Base-by-base conservation (phyloP, 2,888 invertebrate genomes). In the Horisme vitalbata region DNA sequence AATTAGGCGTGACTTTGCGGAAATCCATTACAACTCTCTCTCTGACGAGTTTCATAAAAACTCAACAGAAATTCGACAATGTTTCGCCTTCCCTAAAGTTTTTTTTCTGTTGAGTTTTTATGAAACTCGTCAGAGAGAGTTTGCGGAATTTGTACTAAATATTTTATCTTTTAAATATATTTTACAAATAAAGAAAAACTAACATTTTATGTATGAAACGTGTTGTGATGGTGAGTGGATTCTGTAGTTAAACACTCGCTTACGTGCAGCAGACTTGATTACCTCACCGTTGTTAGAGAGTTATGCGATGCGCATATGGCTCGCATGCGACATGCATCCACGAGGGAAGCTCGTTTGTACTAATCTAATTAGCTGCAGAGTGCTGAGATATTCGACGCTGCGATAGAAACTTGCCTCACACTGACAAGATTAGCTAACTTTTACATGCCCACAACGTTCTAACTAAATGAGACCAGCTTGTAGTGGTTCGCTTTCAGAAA, bases 281-380 rank as follows among this genome's bases (percentile, higher is more conserved):
- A 61, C 55, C 60, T 61, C 53, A 51, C 53, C 53, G 51, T 59
- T 51, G 59, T 63, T 61, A 59, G 45, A 52, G 41, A 47, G 43
- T 41, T 57, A 47, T 58, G 48, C 51, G 45, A 51, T 48, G 43
- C 59, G 66, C 64, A 71, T 68, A 67, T 31, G 36, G 10, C 43
- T 31, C 38, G 9, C 37, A 34, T 66, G 63, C 64, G 46, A 56
- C 43, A 38, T 43, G 50, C 58, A 48, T 50, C 50, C 49, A 50
- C 55, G 45, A 41, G 43, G 57, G 59, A 56, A 70, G 64, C 71
- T 68, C 66, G 73, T 70, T 71, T 68, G 52, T 39, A 58, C 59
- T 68, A 74, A 81, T 80, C 74, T 83, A 82, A 83, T 83, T 81
- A 82, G 72, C 63, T 67, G 67, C 64, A 73, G 68, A 69, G 70